These are phyloP conservation scores for Xestobium rufovillosum DNA, from an alignment of 2,888 invertebrate species.

Conservation along the genomic window DNA sequence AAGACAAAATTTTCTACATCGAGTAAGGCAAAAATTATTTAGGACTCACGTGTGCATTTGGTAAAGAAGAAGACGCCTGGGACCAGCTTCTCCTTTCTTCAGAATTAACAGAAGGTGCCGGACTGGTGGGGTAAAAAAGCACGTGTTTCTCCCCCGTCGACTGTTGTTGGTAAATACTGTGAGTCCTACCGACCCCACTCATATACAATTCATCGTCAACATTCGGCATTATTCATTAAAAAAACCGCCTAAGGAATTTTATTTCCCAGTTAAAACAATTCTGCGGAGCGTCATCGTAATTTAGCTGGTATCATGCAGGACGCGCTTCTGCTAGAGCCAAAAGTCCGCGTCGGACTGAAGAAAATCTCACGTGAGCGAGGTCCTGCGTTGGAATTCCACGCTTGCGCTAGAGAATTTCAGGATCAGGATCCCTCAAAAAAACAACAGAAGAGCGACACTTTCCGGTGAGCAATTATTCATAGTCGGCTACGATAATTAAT, in stretches of 20 bases:
- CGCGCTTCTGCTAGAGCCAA: slow-evolving; percentile 16
- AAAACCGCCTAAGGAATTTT: not conserved
- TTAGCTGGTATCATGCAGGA: too few species aligned
- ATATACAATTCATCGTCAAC: slow-evolving; percentile 38
- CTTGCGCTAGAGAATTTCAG: too few species aligned
- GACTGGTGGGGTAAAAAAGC: slow-evolving; percentile 43
- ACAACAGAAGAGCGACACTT: slow-evolving; percentile 19
- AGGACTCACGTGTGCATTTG: slow-evolving; percentile 32
- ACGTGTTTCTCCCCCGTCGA: slow-evolving; percentile 44
- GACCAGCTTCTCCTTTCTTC: slow-evolving; percentile 39
- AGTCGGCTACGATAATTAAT: slow-evolving; percentile 32
- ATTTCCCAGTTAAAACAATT: too few species aligned
- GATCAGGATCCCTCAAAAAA: slow-evolving; percentile 20
- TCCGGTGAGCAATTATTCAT: slow-evolving; percentile 32
- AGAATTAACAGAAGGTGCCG: slow-evolving; percentile 38
- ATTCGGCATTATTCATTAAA: slow-evolving; percentile 32
- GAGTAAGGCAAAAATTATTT: slow-evolving; percentile 6
- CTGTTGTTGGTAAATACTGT: slow-evolving; percentile 41
- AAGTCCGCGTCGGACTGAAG: slow-evolving; percentile 35
- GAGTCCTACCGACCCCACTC: slow-evolving; percentile 39
- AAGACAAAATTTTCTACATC: not conserved
- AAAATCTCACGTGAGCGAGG: slow-evolving; percentile 30
- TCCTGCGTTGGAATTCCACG: slow-evolving; percentile 21
- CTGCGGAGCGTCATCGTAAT: too few species aligned
- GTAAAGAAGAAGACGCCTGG: slow-evolving; percentile 31